A percentile compares a stretch with the other conserved stretches of the same genome.
Conservation (phyloP, 2,888 invertebrate species). For the Drosophila picticornis region DNA sequence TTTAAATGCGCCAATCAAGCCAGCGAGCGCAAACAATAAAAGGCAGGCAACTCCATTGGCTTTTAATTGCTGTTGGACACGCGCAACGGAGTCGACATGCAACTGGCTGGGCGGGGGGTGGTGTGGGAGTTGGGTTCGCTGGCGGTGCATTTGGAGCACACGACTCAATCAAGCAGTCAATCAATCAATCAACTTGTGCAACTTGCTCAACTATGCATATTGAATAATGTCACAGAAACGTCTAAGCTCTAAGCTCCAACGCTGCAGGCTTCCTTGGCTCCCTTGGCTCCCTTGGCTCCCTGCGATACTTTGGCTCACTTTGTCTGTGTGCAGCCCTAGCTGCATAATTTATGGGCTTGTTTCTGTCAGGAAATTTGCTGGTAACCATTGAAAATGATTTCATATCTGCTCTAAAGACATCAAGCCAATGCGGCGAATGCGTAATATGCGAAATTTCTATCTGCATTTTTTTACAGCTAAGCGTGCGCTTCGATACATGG, state of each 20-base stretch:
- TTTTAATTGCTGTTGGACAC: slow-evolving; percentile 76
- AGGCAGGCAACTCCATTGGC: slow-evolving; percentile 55
- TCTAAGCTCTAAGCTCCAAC: slow-evolving; percentile 5
- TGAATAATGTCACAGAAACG: slow-evolving; percentile 62
- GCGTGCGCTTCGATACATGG: slow-evolving; percentile 34
- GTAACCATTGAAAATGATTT: slow-evolving; percentile 25
- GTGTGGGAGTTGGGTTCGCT: neutral
- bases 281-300: neutral
- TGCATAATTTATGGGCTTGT: slow-evolving; percentile 68
- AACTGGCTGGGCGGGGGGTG: neutral
- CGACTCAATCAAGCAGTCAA: slow-evolving; percentile 67
- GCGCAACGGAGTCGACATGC: slow-evolving; percentile 37
- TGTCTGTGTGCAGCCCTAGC: slow-evolving; percentile 14
- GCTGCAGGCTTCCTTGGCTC: neutral
- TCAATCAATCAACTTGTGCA: slow-evolving; percentile 74
- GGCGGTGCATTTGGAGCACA: slow-evolving; percentile 15
- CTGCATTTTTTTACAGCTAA: slow-evolving; percentile 17
- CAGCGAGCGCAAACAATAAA: slow-evolving; percentile 71
- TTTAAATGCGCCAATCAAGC: slow-evolving; percentile 69
- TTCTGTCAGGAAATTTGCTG: slow-evolving; percentile 40
- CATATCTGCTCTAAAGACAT: slow-evolving; percentile 20
- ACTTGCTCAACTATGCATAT: slow-evolving; percentile 72
- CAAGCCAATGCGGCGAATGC: slow-evolving; percentile 33
- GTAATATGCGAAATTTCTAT: slow-evolving; percentile 47
- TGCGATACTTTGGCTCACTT: slow-evolving; percentile 1